Percentiles rank a stretch among this genome's conserved stretches.
Conservation (phyloP, 2,888 invertebrate species). For the Cantharis rufa region DNA sequence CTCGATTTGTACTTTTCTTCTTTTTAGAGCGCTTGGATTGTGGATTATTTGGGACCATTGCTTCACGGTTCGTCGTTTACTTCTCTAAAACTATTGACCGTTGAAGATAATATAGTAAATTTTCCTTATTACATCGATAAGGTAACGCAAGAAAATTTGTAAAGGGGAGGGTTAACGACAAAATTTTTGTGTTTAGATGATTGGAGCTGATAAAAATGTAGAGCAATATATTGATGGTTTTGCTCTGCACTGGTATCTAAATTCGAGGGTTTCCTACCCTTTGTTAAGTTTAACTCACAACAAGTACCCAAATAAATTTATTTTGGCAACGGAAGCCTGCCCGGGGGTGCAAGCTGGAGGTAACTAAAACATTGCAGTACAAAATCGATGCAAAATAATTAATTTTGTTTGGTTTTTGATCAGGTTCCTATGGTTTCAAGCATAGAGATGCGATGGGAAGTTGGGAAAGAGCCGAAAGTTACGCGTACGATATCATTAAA, state of each 20-base stretch:
- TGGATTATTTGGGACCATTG: conserved; percentile 74
- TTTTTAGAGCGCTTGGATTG: conserved; percentile 68
- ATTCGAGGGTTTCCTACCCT: not conserved
- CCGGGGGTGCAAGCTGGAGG: not conserved
- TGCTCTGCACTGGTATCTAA: conserved; percentile 1
- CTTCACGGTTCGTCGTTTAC: conserved; percentile 63
- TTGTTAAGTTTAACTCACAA: not conserved
- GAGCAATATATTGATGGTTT: not conserved
- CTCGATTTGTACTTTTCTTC: not conserved
- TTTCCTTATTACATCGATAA: conserved; percentile 68
- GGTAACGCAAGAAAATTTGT: conserved; percentile 50
- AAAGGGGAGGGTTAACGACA: not conserved
- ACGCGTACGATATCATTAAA: conserved; percentile 63
- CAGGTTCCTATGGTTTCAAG: not conserved
- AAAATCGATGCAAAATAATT: not conserved
- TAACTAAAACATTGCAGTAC: not conserved
- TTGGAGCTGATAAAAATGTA: not conserved
- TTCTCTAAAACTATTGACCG: conserved; percentile 68
- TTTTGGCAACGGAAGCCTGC: not conserved
- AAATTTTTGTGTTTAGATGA: not conserved
- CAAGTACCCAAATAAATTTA: not conserved
- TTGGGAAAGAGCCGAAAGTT: conserved; percentile 62
- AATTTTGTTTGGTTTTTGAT: not conserved
- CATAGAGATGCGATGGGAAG: conserved; percentile 60
- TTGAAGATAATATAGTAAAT: conserved; percentile 75